Base-by-base conservation (phyloP, 1,140 invertebrate species). In the Aphelenchoides avenae region DNA sequence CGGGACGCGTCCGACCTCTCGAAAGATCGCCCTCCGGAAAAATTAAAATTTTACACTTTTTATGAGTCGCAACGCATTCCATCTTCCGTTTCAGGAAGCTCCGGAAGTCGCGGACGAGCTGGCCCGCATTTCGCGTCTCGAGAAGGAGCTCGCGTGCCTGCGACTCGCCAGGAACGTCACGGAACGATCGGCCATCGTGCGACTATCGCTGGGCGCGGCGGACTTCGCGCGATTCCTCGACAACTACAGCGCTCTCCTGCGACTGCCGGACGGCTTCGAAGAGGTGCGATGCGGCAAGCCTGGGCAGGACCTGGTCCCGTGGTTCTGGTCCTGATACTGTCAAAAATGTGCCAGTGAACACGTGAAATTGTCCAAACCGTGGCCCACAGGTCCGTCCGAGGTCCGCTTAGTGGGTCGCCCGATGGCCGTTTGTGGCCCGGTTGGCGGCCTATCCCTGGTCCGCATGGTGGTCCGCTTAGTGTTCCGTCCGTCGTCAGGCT, bases 141-240 rank as follows among this genome's bases (percentile, higher is more conserved):
- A 58, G 18, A 18, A 37, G 29, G 33, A 44, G 18, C 40, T 57
- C n/a, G 44, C 31, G 15, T 57, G 57, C 9, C 27, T 58, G 2
- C 53, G 57, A 13, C 57, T 58, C 36, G 26, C 30, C 18, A 61
- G 57, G 47, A 57, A 60, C 46, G 53, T 58, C 44, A 20, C 40
- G 5, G 33, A 42, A 24, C 29, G 53, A 15, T 27, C 37, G n/a
- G 56, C 29, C 39, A 54, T 56, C 34, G 44, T 55, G 11, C 20
- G 56, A 43, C 22, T 26, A n/a, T 58, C 40, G 29, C 44, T 58
- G 27, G 27, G 56, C 6, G 46, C 41, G 30, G 50, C 50, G n/a
- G 46, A 58, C 36, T 58, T 44, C 15, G 24, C 26, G 4, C 20
- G 29, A 18, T 37, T 58, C 11, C 27, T 57, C 22, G 39, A 61